phyloP scores from a whole-genome alignment of 2,113 vertebrate species.

The Craseonycteris thonglongyai region DNA sequence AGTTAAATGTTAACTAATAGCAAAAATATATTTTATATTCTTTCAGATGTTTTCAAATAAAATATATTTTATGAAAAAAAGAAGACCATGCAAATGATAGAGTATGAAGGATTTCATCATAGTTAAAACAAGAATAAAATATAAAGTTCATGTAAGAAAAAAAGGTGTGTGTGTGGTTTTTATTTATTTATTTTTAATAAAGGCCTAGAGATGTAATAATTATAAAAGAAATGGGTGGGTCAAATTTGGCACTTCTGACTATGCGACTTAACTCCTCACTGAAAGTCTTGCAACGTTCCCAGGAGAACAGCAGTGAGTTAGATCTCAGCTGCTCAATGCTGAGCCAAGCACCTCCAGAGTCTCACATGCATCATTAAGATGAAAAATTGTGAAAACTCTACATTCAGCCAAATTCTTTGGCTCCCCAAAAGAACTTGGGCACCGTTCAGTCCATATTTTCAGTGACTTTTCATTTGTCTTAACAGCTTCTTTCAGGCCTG shows the following conservation, averaged over 20 bases:
- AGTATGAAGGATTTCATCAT: background rate
- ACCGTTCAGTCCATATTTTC: constrained; percentile 8
- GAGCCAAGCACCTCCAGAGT: background rate
- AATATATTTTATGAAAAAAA: constrained; percentile 19
- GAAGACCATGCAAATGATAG: background rate
- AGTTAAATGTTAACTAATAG: background rate
- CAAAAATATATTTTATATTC: background rate
- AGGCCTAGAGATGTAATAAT: background rate
- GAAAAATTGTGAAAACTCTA: constrained; percentile 44
- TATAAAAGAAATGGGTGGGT: background rate
- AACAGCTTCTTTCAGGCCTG: constrained; percentile 13
- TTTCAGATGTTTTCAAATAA: constrained; percentile 13
- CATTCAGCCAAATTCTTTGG: constrained; percentile 28
- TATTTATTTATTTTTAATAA: background rate
- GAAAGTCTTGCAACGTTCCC: background rate
- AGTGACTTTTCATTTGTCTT: constrained; percentile 47
- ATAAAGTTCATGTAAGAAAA: background rate
- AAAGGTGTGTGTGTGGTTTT: background rate
- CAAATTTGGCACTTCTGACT: background rate
- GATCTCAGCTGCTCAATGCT: background rate
- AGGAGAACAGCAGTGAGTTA: background rate
- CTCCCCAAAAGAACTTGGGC: constrained; percentile 39
- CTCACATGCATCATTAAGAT: background rate
- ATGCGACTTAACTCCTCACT: background rate
- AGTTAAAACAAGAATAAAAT: background rate